Conservation (phyloP, 2,797 vertebrate genomes). For the Oreochromis grahami region DNA sequence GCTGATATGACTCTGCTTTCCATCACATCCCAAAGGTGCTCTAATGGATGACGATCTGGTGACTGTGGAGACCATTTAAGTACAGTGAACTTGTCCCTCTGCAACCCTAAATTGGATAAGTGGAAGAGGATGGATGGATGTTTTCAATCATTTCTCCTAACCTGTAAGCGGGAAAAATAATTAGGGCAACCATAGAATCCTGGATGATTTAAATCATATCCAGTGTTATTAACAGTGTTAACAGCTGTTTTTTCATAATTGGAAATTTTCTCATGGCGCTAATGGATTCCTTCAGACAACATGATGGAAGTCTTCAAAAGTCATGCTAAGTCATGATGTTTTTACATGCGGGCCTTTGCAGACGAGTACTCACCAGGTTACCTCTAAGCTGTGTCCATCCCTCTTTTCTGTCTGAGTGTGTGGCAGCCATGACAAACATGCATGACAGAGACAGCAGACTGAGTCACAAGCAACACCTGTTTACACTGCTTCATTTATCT, state of each 20-base stretch:
- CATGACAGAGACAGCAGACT: not conserved
- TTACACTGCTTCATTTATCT: not conserved
- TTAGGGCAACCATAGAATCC: too few relatives aligned
- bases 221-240: not conserved
- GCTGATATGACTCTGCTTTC: not conserved
- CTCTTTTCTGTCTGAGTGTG: not conserved
- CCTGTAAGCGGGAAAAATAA: not conserved
- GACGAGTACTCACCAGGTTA: not conserved
- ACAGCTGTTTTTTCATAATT: not conserved
- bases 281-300: not conserved
- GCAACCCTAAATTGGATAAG: not conserved
- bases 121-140: not conserved
- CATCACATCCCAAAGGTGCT: not conserved
- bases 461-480: not conserved
- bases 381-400: not conserved
- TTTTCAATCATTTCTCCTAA: not conserved
- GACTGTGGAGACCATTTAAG: not conserved
- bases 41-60: not conserved
- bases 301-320: not conserved
- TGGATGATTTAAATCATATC: not conserved
- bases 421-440: not conserved
- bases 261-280: not conserved
- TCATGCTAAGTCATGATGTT: not conserved
- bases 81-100: not conserved
- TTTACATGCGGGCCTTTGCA: not conserved